Base-by-base conservation (phyloP, 1,140 invertebrate species). In the Aphis craccivora region DNA sequence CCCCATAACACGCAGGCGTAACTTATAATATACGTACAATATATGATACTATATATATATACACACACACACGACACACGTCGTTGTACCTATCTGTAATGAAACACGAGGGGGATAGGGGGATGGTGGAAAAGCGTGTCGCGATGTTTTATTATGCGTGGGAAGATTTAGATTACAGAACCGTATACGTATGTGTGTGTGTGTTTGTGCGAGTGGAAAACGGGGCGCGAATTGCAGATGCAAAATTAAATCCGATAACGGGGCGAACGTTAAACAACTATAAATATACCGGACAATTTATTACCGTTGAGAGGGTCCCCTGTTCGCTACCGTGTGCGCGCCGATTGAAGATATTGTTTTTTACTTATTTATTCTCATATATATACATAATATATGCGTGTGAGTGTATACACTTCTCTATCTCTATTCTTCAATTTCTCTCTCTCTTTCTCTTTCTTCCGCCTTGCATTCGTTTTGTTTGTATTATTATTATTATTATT, bases 91-190 rank as follows among this genome's bases (percentile, higher is more conserved):
- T 87, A 87, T 87, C 23, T 60, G 89, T 40, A 18, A 76, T 76
- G 60, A 76, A 76, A 76, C 51, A 35, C 5, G 7, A 30, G n/a
- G 23, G 25, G 55, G 30, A 6, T 9, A 7, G 23, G 11, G 35
- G 37, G 22, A 20, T 40, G 53, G 37, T 14, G 89, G 35, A 67
- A 67, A 92, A 92, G 90, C 67, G 90, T 92, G 90, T 92, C 30
- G 53, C 91, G 35, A 83, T 86, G 81, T 93, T 92, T 92, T 83
- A 92, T 92, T 81, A 84, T 86, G 91, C 91, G 91, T 93, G 91
- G 91, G 91, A 93, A 93, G 91, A 93, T 93, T 93, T 93, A 93
- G 91, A 93, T 93, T 93, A 93, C 81, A 90, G 25, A 43, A 4
- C 20, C 89, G 25, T 90, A 90, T 20, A 35, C 25, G 2, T 37